Percentiles rank a stretch among this genome's conserved stretches.
These are phyloP conservation scores for Malurus alboscapulatus DNA, from an alignment of 2,113 vertebrate genomes.

Conservation along the genomic window DNA sequence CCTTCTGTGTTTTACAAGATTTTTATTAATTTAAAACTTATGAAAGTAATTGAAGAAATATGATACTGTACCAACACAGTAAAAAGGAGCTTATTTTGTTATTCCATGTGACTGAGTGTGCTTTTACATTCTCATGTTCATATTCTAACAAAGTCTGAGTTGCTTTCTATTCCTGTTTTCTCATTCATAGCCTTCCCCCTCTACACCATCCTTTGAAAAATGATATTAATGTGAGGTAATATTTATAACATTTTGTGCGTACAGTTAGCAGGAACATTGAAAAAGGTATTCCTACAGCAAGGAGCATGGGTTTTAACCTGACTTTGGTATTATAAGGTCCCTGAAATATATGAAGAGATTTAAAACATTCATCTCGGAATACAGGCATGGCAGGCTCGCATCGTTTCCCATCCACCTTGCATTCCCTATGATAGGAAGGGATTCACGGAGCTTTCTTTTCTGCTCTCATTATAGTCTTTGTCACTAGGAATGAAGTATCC, in stretches of 20 bases:
- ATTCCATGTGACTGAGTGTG: neutral
- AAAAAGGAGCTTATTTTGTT: neutral
- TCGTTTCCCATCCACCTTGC: neutral
- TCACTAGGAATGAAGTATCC: conserved; percentile 56
- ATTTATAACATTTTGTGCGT: neutral
- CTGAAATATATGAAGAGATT: neutral
- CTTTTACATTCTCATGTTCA: neutral
- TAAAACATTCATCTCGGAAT: neutral
- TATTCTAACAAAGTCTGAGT: neutral
- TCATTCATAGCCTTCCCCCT: neutral
- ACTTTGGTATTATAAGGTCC: neutral
- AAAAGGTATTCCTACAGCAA: neutral
- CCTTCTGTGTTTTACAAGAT: neutral
- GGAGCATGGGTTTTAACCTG: neutral
- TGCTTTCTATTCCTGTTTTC: neutral
- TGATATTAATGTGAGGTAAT: neutral
- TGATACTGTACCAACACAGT: neutral
- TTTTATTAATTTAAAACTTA: neutral
- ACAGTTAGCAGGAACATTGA: neutral
- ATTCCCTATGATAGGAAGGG: neutral
- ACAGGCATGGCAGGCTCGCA: neutral
- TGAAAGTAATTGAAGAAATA: neutral
- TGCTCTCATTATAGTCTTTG: conserved; percentile 45
- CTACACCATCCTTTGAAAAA: neutral
- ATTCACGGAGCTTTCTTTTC: conserved; percentile 20